Percentiles rank a stretch among this genome's conserved stretches.
These are phyloP conservation scores for Drosophila limbata DNA, from an alignment of 2,888 invertebrate species.

Conservation along the genomic window DNA sequence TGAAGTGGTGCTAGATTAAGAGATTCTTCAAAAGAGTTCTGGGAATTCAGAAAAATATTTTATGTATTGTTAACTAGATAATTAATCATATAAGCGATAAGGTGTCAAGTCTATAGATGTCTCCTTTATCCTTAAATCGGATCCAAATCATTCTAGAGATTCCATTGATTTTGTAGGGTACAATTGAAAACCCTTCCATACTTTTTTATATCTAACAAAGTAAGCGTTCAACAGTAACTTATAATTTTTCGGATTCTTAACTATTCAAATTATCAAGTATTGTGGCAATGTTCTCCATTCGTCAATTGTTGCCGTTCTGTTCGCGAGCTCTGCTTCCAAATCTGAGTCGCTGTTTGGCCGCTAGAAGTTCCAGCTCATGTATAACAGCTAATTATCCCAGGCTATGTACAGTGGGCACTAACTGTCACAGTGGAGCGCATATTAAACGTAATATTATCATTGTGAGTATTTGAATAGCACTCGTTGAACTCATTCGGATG, in stretches of 20 bases:
- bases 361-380: conserved; percentile 16
- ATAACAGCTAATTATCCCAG: not conserved
- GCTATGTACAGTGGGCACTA: not conserved
- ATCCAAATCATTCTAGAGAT: not conserved
- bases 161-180: no score
- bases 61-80: no score
- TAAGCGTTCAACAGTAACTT: conserved; percentile 1
- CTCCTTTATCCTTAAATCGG: no score
- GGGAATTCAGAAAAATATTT: no score
- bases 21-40: not conserved
- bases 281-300: conserved; percentile 12
- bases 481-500: not conserved
- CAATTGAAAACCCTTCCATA: not conserved
- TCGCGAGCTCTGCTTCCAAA: conserved; percentile 7
- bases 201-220: not conserved
- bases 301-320: conserved; percentile 6
- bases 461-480: conserved; percentile 16
- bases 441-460: conserved; percentile 5
- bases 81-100: no score
- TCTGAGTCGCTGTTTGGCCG: conserved; percentile 4
- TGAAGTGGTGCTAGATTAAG: not conserved
- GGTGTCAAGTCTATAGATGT: no score
- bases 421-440: not conserved
- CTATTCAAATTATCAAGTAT: conserved; percentile 13
- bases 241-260: not conserved